A percentile compares a stretch with the other conserved stretches of the same genome.
phyloP scores from a whole-genome alignment of 2,797 vertebrate species.

The Hyperoplus lanceolatus region DNA sequence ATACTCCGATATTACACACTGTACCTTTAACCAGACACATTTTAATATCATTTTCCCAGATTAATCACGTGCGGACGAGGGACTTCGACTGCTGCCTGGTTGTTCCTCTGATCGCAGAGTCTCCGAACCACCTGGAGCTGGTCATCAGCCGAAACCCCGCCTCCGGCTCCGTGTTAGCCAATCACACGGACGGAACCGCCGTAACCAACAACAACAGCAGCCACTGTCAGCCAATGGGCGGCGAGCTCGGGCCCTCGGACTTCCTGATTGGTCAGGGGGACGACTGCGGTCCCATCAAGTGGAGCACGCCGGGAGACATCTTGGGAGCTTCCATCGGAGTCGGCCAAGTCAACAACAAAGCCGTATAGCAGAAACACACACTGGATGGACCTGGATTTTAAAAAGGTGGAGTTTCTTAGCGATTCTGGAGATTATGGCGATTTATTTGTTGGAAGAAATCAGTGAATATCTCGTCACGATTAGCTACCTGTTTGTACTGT shows the following conservation, averaged over 20 bases:
- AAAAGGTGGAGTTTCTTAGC: too few relatives aligned
- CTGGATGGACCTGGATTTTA: slow-evolving; percentile 34
- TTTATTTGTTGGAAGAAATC: too few relatives aligned
- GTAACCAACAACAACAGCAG: slow-evolving; percentile 34
- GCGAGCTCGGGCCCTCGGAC: slow-evolving; percentile 56
- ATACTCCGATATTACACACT: too few relatives aligned
- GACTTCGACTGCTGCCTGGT: slow-evolving; percentile 99
- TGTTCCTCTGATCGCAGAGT: slow-evolving; percentile 97
- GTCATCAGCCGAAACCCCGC: slow-evolving; percentile 95
- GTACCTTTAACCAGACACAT: not conserved
- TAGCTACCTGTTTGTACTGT: too few relatives aligned
- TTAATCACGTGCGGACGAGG: slow-evolving; percentile 96
- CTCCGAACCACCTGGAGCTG: slow-evolving; percentile 94
- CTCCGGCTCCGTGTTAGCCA: slow-evolving; percentile 64
- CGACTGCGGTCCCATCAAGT: slow-evolving; percentile 73
- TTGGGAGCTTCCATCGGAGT: slow-evolving; percentile 55
- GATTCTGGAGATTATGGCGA: too few relatives aligned
- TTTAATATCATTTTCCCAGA: slow-evolving; percentile 77
- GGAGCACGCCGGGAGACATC: slow-evolving; percentile 77
- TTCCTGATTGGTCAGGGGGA: slow-evolving; percentile 57
- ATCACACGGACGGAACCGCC: slow-evolving; percentile 68
- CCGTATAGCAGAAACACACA: slow-evolving; percentile 74
- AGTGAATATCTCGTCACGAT: too few relatives aligned
- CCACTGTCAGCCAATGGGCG: slow-evolving; percentile 61
- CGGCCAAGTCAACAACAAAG: slow-evolving; percentile 72